Evolutionary conservation across 1,140 invertebrate genomes (phyloP).

Genomic region (Procambarus clarkii): DNA sequence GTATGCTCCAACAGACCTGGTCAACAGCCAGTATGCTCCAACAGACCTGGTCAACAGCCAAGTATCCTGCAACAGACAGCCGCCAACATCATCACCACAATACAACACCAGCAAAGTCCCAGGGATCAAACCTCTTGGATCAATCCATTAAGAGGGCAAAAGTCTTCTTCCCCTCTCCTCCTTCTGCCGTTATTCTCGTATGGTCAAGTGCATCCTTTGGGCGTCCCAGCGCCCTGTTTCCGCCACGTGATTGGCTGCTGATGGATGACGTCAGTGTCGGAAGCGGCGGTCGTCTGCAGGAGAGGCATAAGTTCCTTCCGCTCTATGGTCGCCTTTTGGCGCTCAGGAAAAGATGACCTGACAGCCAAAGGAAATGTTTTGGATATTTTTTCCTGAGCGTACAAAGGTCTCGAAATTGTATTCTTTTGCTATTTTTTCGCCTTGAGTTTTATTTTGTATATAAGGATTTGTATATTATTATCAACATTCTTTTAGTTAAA

Average conservation of each 20-base stretch:
- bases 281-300: constrained; percentile 66
- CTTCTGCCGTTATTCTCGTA: constrained; percentile 57
- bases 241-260: constrained; percentile 59
- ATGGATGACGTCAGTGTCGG: constrained; percentile 63
- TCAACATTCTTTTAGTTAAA: too few relatives aligned
- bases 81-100: too few relatives aligned
- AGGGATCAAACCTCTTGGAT: constrained; percentile 22
- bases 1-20: too few relatives aligned
- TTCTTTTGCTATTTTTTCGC: too few relatives aligned
- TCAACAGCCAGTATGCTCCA: too few relatives aligned
- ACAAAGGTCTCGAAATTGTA: too few relatives aligned
- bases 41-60: too few relatives aligned
- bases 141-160: constrained; percentile 53
- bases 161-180: too few relatives aligned
- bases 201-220: constrained; percentile 66
- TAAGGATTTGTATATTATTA: too few relatives aligned
- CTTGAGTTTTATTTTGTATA: too few relatives aligned
- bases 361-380: constrained; percentile 22
- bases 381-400: constrained; percentile 22
- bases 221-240: constrained; percentile 40
- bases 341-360: constrained; percentile 33
- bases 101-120: too few relatives aligned
- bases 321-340: constrained; percentile 16
- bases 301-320: constrained; percentile 68
- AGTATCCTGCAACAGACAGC: too few relatives aligned